Base-by-base conservation (phyloP, 2,888 invertebrate species). In the Ophraella communa region DNA sequence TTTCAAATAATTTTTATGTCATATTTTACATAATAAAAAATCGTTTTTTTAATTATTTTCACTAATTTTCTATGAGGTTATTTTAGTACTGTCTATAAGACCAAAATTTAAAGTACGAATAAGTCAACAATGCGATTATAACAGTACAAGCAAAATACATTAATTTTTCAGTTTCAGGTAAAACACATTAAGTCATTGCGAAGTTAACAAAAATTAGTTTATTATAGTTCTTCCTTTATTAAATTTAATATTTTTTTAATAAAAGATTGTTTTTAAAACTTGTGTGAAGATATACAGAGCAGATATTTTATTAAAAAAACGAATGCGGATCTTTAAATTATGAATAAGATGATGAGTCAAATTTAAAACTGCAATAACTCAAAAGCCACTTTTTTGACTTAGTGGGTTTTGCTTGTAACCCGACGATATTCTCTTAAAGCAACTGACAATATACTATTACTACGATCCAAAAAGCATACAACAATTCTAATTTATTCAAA, bases 331-430 rank as follows among this genome's bases (percentile, higher is more conserved):
- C 18, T 47, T 47, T 47, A 21, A 10, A n/a, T n/a, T n/a, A n/a
- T n/a, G n/a, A n/a, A n/a, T n/a, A n/a, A n/a, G n/a, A n/a, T n/a
- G n/a, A n/a, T n/a, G n/a, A 49, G n/a, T 14, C 49, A 49, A 49
- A 8, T 49, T 21, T 23, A 20, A 49, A 21, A 24, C 23, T 49
- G 23, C 49, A 1, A n/a, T n/a, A n/a, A n/a, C n/a, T n/a, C n/a
- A n/a, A n/a, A n/a, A n/a, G n/a, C n/a, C n/a, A n/a, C n/a, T 49
- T n/a, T 49, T 49, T 49, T 49, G 47, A 49, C 49, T 49, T n/a
- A 49, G 14, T 49, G 49, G 21, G 14, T 49, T 49, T 49, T 49
- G 49, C 49, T 27, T 27, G 27, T 27, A 27, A 27, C 27, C 27
- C 27, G 27, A 27, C 27, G 27, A 27, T 24, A 24, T 24, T n/a